A percentile compares a stretch with the other conserved stretches of the same genome.
Evolutionary conservation across 92 coral and sea anemone species (phyloP).

Genomic region (Zoanthus solanderi): DNA sequence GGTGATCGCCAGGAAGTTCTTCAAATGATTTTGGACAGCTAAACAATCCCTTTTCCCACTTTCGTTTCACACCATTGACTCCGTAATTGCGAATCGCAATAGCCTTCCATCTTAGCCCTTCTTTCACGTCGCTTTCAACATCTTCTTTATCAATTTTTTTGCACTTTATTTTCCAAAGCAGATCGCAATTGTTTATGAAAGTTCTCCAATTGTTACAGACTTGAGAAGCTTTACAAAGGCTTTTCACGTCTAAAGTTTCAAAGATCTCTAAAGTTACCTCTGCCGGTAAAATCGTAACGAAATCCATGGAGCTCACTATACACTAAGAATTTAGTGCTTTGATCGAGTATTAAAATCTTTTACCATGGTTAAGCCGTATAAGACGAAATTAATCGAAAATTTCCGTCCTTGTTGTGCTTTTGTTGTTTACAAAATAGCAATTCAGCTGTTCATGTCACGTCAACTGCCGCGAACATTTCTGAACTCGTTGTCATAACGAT

Average conservation of each 20-base stretch:
- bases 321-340: background rate
- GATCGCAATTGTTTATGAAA: constrained; percentile 67
- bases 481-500: constrained; percentile 3
- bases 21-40: constrained; percentile 71
- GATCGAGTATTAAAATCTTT: background rate
- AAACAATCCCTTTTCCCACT: constrained; percentile 85
- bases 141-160: constrained; percentile 62
- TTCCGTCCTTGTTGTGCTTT: background rate
- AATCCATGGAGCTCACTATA: constrained; percentile 45
- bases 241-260: constrained; percentile 77
- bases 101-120: constrained; percentile 71
- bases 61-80: constrained; percentile 71
- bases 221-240: constrained; percentile 82
- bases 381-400: background rate
- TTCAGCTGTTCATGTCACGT: constrained; percentile 42
- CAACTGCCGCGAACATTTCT: constrained; percentile 25
- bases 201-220: constrained; percentile 74
- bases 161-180: constrained; percentile 83
- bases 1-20: constrained; percentile 76
- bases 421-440: constrained; percentile 7
- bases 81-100: constrained; percentile 78
- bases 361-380: background rate
- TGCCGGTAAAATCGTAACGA: constrained; percentile 73
- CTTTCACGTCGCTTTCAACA: constrained; percentile 58
- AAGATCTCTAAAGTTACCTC: constrained; percentile 77